These are phyloP conservation scores for Aspiorhynchus laticeps DNA, from an alignment of 2,113 vertebrate species.

Conservation along the genomic window DNA sequence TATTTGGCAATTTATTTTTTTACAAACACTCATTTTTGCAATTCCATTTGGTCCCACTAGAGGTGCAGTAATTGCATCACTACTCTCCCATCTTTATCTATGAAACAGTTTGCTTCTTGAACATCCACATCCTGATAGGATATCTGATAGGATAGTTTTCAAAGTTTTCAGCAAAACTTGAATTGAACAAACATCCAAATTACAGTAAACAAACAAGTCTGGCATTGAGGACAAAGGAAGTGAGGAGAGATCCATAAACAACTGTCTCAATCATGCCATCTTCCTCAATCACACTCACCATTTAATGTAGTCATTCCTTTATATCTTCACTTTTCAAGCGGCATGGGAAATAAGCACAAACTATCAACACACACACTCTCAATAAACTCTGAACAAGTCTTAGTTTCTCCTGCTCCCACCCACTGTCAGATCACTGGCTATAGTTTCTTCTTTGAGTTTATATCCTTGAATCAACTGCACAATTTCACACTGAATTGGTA, in stretches of 20 bases:
- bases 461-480: slow-evolving; percentile 53
- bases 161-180: slow-evolving; percentile 1
- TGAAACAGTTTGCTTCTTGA: background rate
- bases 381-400: slow-evolving; percentile 25
- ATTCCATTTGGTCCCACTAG: background rate
- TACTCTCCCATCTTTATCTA: background rate
- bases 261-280: background rate
- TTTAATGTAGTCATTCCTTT: slow-evolving; percentile 18
- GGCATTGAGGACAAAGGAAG: slow-evolving; percentile 12
- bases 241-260: background rate
- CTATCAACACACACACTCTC: background rate
- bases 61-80: background rate
- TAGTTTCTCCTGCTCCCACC: slow-evolving; percentile 41
- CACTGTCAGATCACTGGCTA: slow-evolving; percentile 25
- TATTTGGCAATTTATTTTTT: background rate
- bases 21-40: background rate
- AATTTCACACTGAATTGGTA: slow-evolving; percentile 60
- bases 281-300: slow-evolving; percentile 23
- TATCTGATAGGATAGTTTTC: background rate
- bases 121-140: background rate
- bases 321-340: background rate
- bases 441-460: slow-evolving; percentile 20
- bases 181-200: slow-evolving; percentile 1
- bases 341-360: background rate
- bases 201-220: background rate